Evolutionary conservation across 1,140 invertebrate genomes (phyloP).

Genomic region (Drepana arcuata): DNA sequence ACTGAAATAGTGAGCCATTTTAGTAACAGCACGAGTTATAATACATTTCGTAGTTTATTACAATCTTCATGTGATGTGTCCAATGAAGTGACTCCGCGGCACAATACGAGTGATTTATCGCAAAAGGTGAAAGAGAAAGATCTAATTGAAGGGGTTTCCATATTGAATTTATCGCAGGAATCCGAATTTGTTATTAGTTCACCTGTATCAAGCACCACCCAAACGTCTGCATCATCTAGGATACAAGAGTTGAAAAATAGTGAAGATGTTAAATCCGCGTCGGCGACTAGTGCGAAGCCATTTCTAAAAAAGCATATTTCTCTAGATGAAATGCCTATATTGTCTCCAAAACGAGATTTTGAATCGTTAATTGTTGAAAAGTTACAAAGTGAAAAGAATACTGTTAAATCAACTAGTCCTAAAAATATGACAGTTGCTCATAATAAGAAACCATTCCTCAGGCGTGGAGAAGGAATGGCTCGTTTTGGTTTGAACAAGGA

Average conservation of each 20-base stretch:
- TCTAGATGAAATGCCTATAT: slow-evolving; percentile 59
- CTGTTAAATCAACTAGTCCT: slow-evolving; percentile 11
- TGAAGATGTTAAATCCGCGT: too few relatives aligned
- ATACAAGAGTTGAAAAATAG: too few relatives aligned
- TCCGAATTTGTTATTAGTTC: slow-evolving; percentile 45
- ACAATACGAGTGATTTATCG: slow-evolving; percentile 12
- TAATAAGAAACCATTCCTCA: slow-evolving; percentile 43
- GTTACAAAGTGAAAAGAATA: slow-evolving; percentile 29
- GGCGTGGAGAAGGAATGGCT: slow-evolving; percentile 47
- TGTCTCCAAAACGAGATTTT: slow-evolving; percentile 58
- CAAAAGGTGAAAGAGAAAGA: slow-evolving; percentile 27
- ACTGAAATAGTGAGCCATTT: slow-evolving; percentile 64
- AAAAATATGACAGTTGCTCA: slow-evolving; percentile 5
- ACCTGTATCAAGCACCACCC: slow-evolving; percentile 29
- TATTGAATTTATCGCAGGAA: slow-evolving; percentile 54
- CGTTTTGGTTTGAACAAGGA: slow-evolving; percentile 50
- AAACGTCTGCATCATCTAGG: slow-evolving; percentile 7
- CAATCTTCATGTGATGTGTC: slow-evolving; percentile 29
- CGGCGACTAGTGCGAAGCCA: too few relatives aligned
- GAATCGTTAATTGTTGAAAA: slow-evolving; percentile 49
- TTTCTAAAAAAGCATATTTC: slow-evolving; percentile 37
- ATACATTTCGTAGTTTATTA: slow-evolving; percentile 52
- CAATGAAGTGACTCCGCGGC: slow-evolving; percentile 20
- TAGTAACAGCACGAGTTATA: slow-evolving; percentile 55
- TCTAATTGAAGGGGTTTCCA: slow-evolving; percentile 49